Conservation (phyloP, 2,113 vertebrate species). For the Quiscalus mexicanus region DNA sequence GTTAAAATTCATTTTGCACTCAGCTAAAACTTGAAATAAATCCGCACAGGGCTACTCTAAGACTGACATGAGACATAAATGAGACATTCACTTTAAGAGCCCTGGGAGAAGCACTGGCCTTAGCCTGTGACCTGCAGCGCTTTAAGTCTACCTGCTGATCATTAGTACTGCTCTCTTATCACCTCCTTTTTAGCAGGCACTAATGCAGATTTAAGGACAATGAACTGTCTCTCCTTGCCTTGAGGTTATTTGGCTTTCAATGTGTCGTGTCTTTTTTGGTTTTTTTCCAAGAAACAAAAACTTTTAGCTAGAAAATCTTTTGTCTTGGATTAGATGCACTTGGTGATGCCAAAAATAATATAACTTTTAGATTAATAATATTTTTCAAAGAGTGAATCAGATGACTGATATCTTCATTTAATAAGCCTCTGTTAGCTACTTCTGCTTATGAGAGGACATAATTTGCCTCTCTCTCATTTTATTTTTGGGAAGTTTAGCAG, state of each 20-base stretch:
- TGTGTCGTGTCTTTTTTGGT: neutral
- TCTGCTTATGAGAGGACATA: conserved; percentile 14
- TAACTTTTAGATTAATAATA: conserved; percentile 24
- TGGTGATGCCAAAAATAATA: neutral
- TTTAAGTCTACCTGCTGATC: neutral
- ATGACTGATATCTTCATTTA: conserved; percentile 34
- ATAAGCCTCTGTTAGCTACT: conserved; percentile 7
- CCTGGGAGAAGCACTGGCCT: neutral
- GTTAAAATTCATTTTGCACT: neutral
- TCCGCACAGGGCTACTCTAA: neutral
- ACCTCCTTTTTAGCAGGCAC: neutral
- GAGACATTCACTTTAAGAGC: neutral
- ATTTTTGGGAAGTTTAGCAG: conserved; percentile 20
- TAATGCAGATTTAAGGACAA: neutral
- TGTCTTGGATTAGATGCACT: neutral
- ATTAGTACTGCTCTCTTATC: neutral
- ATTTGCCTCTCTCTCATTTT: conserved; percentile 15
- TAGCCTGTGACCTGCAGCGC: neutral
- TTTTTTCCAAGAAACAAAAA: neutral
- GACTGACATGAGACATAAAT: neutral
- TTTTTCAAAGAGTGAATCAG: conserved; percentile 20
- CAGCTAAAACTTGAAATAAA: neutral
- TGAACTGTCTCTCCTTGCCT: neutral
- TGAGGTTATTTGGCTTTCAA: neutral
- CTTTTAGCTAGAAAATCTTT: neutral